These are phyloP conservation scores for Coilia nasus DNA, from an alignment of 2,797 vertebrate genomes.

Conservation along the genomic window DNA sequence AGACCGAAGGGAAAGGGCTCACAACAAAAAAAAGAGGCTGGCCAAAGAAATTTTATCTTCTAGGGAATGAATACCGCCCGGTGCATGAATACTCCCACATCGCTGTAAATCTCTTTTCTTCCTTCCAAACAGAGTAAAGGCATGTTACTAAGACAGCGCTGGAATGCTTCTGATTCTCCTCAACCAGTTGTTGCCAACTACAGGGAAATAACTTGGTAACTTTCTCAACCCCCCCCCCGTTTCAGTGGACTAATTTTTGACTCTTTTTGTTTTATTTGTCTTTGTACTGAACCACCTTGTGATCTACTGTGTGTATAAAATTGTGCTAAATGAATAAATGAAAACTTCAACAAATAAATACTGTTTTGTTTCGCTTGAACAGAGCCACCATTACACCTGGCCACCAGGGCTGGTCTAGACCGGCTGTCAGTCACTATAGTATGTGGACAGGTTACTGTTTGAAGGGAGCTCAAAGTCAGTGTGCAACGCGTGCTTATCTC, in stretches of 20 bases:
- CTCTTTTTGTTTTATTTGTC: no score
- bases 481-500: not conserved
- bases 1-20: not conserved
- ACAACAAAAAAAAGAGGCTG: not conserved
- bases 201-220: no score
- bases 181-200: not conserved
- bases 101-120: not conserved
- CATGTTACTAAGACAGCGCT: not conserved
- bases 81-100: not conserved
- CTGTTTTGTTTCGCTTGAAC: not conserved
- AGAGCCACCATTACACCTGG: not conserved
- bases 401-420: not conserved
- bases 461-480: not conserved
- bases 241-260: no score
- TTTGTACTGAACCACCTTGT: no score
- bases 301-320: no score
- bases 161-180: not conserved
- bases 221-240: no score
- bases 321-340: no score
- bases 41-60: not conserved
- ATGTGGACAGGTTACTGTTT: not conserved
- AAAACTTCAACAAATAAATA: no score
- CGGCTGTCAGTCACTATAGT: not conserved
- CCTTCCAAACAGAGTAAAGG: not conserved
- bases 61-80: not conserved